A percentile compares a stretch with the other conserved stretches of the same genome.
These are phyloP conservation scores for Fulmarus glacialis DNA, from an alignment of 2,113 vertebrate species.

Conservation along the genomic window DNA sequence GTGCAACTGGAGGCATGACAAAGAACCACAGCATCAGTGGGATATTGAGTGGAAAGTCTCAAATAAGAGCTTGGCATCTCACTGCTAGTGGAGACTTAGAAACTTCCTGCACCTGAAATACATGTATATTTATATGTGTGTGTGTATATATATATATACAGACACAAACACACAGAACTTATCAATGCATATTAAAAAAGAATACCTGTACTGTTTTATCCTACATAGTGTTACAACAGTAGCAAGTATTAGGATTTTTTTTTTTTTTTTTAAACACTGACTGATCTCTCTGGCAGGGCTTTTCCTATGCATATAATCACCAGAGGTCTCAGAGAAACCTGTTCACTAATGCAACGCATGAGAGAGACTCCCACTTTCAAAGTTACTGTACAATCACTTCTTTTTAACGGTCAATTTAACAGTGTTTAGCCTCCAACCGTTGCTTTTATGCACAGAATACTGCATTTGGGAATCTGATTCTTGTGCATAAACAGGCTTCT, in stretches of 20 bases:
- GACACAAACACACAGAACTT: not conserved
- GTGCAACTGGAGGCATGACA: not conserved
- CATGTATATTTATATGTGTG: not conserved
- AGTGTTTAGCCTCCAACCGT: constrained; percentile 13
- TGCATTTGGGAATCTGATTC: not conserved
- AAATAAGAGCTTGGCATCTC: not conserved
- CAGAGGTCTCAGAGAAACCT: not conserved
- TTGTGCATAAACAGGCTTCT: not conserved
- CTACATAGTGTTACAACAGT: not conserved
- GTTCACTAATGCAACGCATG: not conserved
- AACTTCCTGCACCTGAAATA: not conserved
- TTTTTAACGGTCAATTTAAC: constrained; percentile 14
- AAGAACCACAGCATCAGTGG: not conserved
- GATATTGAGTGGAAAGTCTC: not conserved
- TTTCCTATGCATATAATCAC: not conserved
- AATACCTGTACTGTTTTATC: not conserved
- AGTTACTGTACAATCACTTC: not conserved
- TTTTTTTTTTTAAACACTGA: not conserved
- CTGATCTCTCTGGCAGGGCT: not conserved
- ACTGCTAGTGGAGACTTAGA: not conserved
- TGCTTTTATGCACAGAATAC: not conserved
- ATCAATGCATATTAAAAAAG: not conserved
- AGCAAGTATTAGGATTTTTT: not conserved
- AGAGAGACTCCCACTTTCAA: not conserved
- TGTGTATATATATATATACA: fast-evolving